These are phyloP conservation scores for Maconellicoccus hirsutus DNA, from an alignment of 1,140 invertebrate genomes.

Conservation along the genomic window DNA sequence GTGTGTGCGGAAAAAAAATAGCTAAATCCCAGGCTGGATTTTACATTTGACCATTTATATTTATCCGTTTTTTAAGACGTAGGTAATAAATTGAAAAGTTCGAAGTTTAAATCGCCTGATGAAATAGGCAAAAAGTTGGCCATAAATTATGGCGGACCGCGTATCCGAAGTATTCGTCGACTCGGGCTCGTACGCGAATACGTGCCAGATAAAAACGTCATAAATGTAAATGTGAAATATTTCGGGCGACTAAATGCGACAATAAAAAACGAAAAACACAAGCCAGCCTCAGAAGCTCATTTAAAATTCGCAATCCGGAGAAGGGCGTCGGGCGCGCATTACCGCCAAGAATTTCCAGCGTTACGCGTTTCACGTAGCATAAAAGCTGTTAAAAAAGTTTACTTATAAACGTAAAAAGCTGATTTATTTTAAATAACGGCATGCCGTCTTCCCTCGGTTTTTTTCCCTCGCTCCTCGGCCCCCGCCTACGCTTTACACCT, in stretches of 20 bases:
- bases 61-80: not conserved
- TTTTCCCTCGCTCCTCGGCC: too few species aligned
- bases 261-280: conserved; percentile 7
- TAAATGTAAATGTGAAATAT: conserved; percentile 18
- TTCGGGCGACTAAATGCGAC: conserved; percentile 7
- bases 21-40: not conserved
- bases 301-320: conserved; percentile 14
- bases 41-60: not conserved
- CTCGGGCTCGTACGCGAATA: not conserved
- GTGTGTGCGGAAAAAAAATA: not conserved
- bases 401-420: conserved; percentile 13
- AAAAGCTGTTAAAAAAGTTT: conserved; percentile 19
- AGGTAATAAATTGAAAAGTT: conserved; percentile 1
- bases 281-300: not conserved
- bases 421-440: too few species aligned
- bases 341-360: not conserved
- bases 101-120: not conserved
- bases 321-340: not conserved
- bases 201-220: conserved; percentile 12
- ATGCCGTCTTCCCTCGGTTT: too few species aligned
- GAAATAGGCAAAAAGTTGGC: not conserved
- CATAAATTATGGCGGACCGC: not conserved
- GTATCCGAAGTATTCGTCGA: not conserved
- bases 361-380: not conserved
- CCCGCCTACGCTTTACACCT: too few species aligned